Conservation (phyloP, 2,113 vertebrate genomes). For the Prionailurus viverrinus region DNA sequence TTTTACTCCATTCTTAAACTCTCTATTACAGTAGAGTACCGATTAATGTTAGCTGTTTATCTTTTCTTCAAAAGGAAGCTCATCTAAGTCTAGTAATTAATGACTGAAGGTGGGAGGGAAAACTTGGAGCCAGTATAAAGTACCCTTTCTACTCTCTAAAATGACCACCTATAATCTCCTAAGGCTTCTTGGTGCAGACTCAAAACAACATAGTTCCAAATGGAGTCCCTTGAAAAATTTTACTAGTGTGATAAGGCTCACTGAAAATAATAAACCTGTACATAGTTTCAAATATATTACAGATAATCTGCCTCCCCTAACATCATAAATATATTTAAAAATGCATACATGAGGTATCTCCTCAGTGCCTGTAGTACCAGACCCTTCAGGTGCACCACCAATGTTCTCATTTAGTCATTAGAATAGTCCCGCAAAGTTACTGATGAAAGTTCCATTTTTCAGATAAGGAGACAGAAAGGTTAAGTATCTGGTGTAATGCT, state of each 20-base stretch:
- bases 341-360: neutral
- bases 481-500: neutral
- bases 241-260: neutral
- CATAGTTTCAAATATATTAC: neutral
- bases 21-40: neutral
- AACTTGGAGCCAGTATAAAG: neutral
- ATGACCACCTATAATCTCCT: neutral
- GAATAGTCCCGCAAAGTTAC: neutral
- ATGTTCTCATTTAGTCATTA: neutral
- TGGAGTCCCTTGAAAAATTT: neutral
- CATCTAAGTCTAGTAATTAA: neutral
- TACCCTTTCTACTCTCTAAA: neutral
- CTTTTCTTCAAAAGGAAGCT: neutral
- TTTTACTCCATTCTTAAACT: neutral
- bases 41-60: neutral
- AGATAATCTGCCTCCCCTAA: neutral
- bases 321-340: neutral
- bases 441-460: constrained; percentile 1
- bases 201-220: neutral
- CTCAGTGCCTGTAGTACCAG: neutral
- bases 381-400: neutral
- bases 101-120: neutral
- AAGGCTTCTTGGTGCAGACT: neutral
- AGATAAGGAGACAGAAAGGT: neutral
- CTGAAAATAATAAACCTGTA: neutral